Conservation (phyloP, 64 coral and sea anemone genomes). For the Catalaphyllia jardinei region DNA sequence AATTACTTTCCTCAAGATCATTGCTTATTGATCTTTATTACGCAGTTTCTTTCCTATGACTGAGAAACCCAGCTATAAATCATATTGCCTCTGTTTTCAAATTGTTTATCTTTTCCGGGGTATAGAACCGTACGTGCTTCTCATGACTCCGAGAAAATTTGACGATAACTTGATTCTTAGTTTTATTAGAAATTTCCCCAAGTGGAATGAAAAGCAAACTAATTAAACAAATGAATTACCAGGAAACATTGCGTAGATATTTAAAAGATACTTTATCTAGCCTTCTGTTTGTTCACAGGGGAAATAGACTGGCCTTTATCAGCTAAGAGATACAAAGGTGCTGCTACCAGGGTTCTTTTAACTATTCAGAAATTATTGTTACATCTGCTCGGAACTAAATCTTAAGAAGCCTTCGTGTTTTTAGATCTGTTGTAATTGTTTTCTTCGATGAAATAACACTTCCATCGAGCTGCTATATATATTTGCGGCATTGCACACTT, state of each 20-base stretch:
- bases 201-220: neutral
- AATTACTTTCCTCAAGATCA: no score
- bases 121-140: no score
- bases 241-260: neutral
- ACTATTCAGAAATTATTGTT: neutral
- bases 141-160: no score
- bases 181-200: neutral
- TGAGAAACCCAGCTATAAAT: neutral
- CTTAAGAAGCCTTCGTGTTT: no score
- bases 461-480: neutral
- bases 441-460: no score
- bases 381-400: no score
- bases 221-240: neutral
- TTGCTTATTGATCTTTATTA: no score
- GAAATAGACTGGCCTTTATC: neutral
- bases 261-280: neutral
- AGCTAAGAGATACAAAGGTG: neutral
- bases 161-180: neutral
- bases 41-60: no score
- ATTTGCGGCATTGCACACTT: neutral
- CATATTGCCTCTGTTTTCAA: neutral
- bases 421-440: no score
- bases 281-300: neutral
- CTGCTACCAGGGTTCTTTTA: neutral
- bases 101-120: neutral